phyloP scores from a whole-genome alignment of 2,888 invertebrate genomes.

The Horisme vitalbata region DNA sequence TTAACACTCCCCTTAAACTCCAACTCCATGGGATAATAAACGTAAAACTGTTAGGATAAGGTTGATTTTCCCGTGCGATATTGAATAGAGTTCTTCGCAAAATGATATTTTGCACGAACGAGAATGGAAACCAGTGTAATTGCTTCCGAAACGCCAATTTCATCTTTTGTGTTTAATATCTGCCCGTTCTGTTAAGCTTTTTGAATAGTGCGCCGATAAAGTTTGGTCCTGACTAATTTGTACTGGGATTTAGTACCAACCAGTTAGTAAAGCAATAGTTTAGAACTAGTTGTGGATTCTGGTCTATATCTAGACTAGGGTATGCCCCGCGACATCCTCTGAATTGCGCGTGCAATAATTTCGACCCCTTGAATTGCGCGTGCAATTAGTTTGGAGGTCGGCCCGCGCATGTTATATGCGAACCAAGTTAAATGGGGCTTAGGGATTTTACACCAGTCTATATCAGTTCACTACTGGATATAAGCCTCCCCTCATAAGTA shows the following conservation, averaged over 20 bases:
- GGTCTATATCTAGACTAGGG: too few species aligned
- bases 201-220: constrained; percentile 15
- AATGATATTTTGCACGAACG: constrained; percentile 41
- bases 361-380: too few species aligned
- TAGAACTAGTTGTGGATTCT: too few species aligned
- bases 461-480: too few species aligned
- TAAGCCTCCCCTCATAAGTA: too few species aligned
- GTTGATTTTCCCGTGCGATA: constrained; percentile 5
- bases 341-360: too few species aligned
- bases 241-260: background rate
- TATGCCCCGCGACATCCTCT: too few species aligned
- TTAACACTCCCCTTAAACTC: constrained; percentile 32
- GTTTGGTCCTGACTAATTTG: constrained; percentile 1
- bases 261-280: too few species aligned
- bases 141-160: constrained; percentile 46
- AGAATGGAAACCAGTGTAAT: constrained; percentile 48
- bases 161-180: constrained; percentile 40
- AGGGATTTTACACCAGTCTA: too few species aligned
- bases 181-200: constrained; percentile 34
- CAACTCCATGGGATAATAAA: background rate
- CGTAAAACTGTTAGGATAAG: background rate
- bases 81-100: constrained; percentile 25
- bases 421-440: too few species aligned
- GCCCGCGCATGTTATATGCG: too few species aligned
- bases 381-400: too few species aligned